A percentile compares a stretch with the other conserved stretches of the same genome.
phyloP scores from a whole-genome alignment of 2,797 vertebrate species.

The Gymnoscopelus braueri region DNA sequence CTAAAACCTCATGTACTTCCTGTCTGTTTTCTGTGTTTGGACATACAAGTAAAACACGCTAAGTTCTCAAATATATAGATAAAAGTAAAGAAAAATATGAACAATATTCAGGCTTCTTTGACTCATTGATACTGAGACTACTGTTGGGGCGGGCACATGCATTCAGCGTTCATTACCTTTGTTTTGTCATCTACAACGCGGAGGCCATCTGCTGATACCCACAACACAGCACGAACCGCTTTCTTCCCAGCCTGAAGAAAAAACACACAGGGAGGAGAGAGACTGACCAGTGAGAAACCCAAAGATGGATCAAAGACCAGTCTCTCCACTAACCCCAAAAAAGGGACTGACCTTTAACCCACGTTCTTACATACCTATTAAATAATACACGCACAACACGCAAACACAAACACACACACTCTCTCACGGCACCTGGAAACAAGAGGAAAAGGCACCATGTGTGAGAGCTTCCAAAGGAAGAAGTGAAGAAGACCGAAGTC shows the following conservation, averaged over 20 bases:
- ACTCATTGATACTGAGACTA: too few relatives aligned
- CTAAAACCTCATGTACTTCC: conserved; percentile 23
- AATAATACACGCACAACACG: conserved; percentile 1
- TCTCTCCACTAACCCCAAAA: conserved; percentile 7
- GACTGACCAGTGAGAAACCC: conserved; percentile 24
- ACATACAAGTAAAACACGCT: too few relatives aligned
- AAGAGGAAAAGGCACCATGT: conserved; percentile 7
- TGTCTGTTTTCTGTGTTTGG: neutral
- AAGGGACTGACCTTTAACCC: conserved; percentile 24
- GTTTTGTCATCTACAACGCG: conserved; percentile 99
- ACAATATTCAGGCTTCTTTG: too few relatives aligned
- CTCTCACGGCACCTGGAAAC: conserved; percentile 42
- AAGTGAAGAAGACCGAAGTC: conserved; percentile 6
- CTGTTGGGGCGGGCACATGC: too few relatives aligned
- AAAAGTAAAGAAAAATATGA: too few relatives aligned
- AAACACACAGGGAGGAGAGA: conserved; percentile 44
- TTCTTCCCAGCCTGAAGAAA: conserved; percentile 93
- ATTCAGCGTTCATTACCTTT: conserved; percentile 84
- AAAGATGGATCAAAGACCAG: too few relatives aligned
- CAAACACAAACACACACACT: conserved; percentile 10
- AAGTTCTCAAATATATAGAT: too few relatives aligned
- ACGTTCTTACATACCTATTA: neutral
- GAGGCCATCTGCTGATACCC: conserved; percentile 98
- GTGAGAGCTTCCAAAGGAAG: conserved; percentile 19
- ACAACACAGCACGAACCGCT: conserved; percentile 93